Base-by-base conservation (phyloP, 2,797 vertebrate species). In the Schizopygopsis pylzovi region DNA sequence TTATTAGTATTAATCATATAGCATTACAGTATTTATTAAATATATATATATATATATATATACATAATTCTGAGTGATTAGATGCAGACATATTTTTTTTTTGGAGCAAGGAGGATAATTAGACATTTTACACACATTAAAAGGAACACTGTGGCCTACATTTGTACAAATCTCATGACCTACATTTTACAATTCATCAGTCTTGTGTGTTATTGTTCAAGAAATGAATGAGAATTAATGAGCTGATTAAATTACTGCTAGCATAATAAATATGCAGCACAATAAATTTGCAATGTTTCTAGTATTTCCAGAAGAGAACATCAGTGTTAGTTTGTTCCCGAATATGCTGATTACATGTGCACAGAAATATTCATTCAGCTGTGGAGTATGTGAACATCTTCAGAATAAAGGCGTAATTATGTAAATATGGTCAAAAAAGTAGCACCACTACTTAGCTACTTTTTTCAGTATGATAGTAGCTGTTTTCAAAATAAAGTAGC, bases 141-240 rank as follows among this genome's bases (percentile, higher is more conserved):
- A 61, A 79, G 39, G 41, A 65, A 78, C 16, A 65, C 25, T 1
- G 2, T 65, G 78, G 78, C 59, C 78, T 65, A 65, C 41, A 63
- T 79, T 65, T 79, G 59, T 47, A 18, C 5, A 6, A 45, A n/a
- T 65, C 25, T 47, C n/a, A 20, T 65, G 59, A 33, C 41, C 78
- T 65, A 65, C 59, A 79, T 79, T 65, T 79, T 8, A 20, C n/a
- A 65, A 33, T 65, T 79, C 59, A 79, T 33, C 5, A 1, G 16
- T 79, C 41, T 65, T 65, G 56, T 65, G 78, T 22, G 78, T 20
- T 65, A 47, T 79, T 79, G 39, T 79, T 79, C 41, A 79, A 25
- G 16, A 79, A 28, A 78, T 78, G 13, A 78, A 61, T 61, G 56
- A 65, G 54, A 79, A 79, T 63, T 33, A 79, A 65, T 79, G 59